phyloP scores from a whole-genome alignment of 2,797 vertebrate species.

The Ctenopoma kingsleyae region DNA sequence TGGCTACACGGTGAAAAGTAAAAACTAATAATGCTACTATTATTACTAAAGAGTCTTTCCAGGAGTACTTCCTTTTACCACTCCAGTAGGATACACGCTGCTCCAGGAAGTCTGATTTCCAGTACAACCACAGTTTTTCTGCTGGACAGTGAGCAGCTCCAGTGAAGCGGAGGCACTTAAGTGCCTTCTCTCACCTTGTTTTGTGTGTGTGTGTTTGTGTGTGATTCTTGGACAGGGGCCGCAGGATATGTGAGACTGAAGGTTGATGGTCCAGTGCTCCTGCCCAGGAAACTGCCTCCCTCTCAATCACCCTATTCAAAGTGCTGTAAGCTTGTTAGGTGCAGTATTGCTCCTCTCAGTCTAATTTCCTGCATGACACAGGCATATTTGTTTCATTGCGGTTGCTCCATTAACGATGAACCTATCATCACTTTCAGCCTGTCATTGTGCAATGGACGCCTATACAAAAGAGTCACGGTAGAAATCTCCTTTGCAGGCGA shows the following conservation, averaged over 20 bases:
- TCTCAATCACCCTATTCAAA: slow-evolving; percentile 66
- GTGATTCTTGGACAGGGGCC: slow-evolving; percentile 55
- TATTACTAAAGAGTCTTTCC: not conserved
- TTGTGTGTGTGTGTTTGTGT: slow-evolving; percentile 29
- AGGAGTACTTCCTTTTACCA: not conserved
- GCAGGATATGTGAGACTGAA: slow-evolving; percentile 62
- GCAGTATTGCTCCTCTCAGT: slow-evolving; percentile 62
- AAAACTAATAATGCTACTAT: not conserved
- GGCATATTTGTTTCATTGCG: slow-evolving; percentile 56
- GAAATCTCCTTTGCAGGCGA: slow-evolving; percentile 8
- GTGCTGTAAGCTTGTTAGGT: slow-evolving; percentile 61
- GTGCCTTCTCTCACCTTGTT: slow-evolving; percentile 48
- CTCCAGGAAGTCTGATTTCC: slow-evolving; percentile 33
- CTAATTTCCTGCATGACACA: slow-evolving; percentile 67
- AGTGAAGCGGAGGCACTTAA: slow-evolving; percentile 52
- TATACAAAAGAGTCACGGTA: slow-evolving; percentile 4
- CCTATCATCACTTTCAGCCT: slow-evolving; percentile 44
- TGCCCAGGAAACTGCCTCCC: slow-evolving; percentile 57
- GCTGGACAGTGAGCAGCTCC: slow-evolving; percentile 43
- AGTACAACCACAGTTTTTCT: slow-evolving; percentile 17
- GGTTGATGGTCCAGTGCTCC: slow-evolving; percentile 56
- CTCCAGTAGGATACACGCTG: not conserved
- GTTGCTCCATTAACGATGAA: slow-evolving; percentile 39
- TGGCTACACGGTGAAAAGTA: not conserved
- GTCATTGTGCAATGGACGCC: slow-evolving; percentile 26